Evolutionary conservation across 1,140 invertebrate genomes (phyloP).

Genomic region (Caenorhabditis brenneri): DNA sequence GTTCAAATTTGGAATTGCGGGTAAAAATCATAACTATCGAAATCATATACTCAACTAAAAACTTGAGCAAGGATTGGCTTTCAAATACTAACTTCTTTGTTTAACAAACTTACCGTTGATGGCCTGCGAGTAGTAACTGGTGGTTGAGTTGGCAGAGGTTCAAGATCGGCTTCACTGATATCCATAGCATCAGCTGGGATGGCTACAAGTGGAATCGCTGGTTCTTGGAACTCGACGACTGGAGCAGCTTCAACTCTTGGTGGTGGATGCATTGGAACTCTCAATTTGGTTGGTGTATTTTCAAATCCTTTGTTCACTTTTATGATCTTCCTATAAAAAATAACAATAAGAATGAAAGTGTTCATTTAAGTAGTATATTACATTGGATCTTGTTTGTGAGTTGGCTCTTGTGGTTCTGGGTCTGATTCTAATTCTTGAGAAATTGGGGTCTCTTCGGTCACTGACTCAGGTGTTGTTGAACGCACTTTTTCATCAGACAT

Average conservation of each 20-base stretch:
- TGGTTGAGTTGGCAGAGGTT: neutral
- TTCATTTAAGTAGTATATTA: neutral
- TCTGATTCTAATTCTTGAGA: slow-evolving; percentile 8
- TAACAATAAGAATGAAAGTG: neutral
- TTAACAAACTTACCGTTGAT: neutral
- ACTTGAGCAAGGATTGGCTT: too few relatives aligned
- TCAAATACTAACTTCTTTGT: too few relatives aligned
- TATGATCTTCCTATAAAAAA: neutral
- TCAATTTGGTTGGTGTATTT: neutral
- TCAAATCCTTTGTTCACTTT: slow-evolving; percentile 1
- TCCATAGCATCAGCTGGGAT: neutral
- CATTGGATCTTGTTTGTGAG: slow-evolving; percentile 4
- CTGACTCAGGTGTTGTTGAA: neutral
- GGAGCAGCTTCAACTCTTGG: slow-evolving; percentile 10
- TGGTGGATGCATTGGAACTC: slow-evolving; percentile 36
- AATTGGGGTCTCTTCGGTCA: neutral
- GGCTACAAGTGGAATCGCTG: neutral
- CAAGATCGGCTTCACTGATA: slow-evolving; percentile 1
- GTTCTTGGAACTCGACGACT: neutral
- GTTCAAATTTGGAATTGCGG: too few relatives aligned
- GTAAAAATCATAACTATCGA: too few relatives aligned
- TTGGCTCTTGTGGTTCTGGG: neutral
- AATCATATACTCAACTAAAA: too few relatives aligned
- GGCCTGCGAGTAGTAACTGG: neutral
- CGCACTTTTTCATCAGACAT: slow-evolving; percentile 5